Evolutionary conservation across 2,113 vertebrate genomes (phyloP), one percentile per base, ranked within the genome.

Genomic region (Camelus bactrianus): DNA sequence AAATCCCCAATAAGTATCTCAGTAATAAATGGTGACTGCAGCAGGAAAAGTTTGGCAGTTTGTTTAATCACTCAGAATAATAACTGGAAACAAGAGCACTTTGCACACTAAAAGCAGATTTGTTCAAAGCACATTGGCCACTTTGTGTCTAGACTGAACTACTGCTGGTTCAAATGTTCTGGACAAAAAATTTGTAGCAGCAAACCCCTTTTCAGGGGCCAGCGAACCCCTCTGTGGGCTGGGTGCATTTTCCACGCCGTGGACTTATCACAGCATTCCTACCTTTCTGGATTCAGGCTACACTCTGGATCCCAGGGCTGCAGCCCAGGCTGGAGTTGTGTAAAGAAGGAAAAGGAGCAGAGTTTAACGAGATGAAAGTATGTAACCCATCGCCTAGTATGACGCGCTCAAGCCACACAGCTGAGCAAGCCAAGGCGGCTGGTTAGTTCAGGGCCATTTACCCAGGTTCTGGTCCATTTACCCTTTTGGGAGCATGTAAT

Each of bases 1-100:
- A 97, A 98, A 96, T 95, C 98, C 89, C 89, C 89, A 88, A 6
- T 76, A 86, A 98, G 79, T 88, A 91, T 95, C 97, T 98, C 88
- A 50, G 96, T 98, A 97, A 97, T 93, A 94, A 93, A 97, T 70
- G 62, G 56, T 77, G 91, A 95, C 95, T 62, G 89, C 56, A 8
- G 28, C 62, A 64, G 67, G 67, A 30, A 58, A 75, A n/a, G 56
- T 28, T 91, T 94, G 95, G 91, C 92, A 89, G 86, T 92, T 93
- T 94, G 82, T 96, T 92, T 97, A 94, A 96, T 96, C 96, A 89
- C 89, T 93, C 93, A 93, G 86, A 91, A 96, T 97, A 97, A 95
- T 82, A 91, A 91, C 95, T 91, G 89, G 95, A 97, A 97, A 96
- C 93, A 93, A 97, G 89, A 96, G 86, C 30, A 72, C 77, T 89